Evolutionary conservation across 1,140 invertebrate genomes (phyloP).

Genomic region (Papilio xuthus): DNA sequence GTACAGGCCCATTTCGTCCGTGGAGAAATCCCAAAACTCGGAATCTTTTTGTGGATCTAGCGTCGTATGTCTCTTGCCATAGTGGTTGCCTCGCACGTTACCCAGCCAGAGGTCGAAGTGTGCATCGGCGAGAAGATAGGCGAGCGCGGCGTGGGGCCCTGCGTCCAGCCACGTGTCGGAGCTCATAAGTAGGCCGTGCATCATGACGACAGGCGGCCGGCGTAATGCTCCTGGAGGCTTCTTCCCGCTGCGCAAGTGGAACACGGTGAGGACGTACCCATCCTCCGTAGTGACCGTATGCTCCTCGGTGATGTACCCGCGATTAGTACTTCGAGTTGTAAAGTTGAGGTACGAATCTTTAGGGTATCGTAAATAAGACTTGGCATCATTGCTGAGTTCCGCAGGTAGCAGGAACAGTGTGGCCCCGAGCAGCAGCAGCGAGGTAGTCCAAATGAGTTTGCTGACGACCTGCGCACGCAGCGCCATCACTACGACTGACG

Average conservation of each 20-base stretch:
- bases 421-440: conserved; percentile 43
- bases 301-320: conserved; percentile 57
- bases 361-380: conserved; percentile 46
- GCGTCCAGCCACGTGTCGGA: conserved; percentile 86
- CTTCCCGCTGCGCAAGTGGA: conserved; percentile 66
- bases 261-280: conserved; percentile 78
- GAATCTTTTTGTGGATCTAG: conserved; percentile 80
- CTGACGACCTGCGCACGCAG: conserved; percentile 41
- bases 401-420: conserved; percentile 35
- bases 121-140: conserved; percentile 85
- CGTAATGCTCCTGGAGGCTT: conserved; percentile 42
- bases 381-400: conserved; percentile 45
- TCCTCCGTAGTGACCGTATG: conserved; percentile 74
- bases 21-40: conserved; percentile 80
- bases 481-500: neutral
- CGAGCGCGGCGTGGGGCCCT: conserved; percentile 84
- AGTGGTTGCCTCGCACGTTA: conserved; percentile 86
- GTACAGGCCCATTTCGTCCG: conserved; percentile 87
- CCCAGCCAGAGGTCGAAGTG: conserved; percentile 92
- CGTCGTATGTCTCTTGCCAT: conserved; percentile 82
- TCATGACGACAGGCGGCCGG: conserved; percentile 57
- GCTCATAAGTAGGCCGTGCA: conserved; percentile 86
- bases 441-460: conserved; percentile 44
- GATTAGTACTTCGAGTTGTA: conserved; percentile 47
- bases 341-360: conserved; percentile 52